Conservation (phyloP, 2,113 vertebrate species). For the Trichechus manatus region DNA sequence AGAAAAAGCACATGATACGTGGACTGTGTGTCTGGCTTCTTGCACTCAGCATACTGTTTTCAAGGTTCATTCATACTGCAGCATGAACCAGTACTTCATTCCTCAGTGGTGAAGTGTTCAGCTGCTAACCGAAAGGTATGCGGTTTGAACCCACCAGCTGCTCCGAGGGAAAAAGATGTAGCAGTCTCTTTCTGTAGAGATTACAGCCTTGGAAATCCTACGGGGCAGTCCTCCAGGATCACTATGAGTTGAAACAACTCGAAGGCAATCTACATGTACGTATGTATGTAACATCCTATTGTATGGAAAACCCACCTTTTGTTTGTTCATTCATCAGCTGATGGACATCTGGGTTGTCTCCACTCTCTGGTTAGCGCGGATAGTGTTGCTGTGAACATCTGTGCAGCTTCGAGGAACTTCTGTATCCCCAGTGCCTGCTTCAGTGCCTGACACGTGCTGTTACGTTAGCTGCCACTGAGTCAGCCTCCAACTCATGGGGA, state of each 20-base stretch:
- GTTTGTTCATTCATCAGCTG: neutral
- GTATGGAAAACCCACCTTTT: neutral
- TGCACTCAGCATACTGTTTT: neutral
- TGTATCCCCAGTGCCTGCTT: neutral
- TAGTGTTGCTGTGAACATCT: neutral
- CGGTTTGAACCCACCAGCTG: no score
- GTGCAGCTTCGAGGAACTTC: neutral
- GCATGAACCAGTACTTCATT: neutral
- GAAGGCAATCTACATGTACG: no score
- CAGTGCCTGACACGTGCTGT: neutral
- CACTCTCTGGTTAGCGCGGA: neutral
- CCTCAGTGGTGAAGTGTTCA: neutral
- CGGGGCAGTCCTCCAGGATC: no score
- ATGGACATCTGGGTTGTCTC: neutral
- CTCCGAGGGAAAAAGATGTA: no score
- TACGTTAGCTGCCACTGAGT: no score
- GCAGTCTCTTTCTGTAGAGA: no score
- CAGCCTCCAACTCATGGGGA: no score
- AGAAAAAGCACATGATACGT: neutral
- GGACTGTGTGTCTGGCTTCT: neutral
- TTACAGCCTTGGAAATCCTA: no score
- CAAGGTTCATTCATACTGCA: neutral
- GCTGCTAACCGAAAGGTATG: no score
- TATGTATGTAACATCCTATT: neutral
- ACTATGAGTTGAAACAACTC: no score